A percentile compares a stretch with the other conserved stretches of the same genome.
These are phyloP conservation scores for Erebia palarica DNA, from an alignment of 2,888 invertebrate genomes.

Conservation along the genomic window DNA sequence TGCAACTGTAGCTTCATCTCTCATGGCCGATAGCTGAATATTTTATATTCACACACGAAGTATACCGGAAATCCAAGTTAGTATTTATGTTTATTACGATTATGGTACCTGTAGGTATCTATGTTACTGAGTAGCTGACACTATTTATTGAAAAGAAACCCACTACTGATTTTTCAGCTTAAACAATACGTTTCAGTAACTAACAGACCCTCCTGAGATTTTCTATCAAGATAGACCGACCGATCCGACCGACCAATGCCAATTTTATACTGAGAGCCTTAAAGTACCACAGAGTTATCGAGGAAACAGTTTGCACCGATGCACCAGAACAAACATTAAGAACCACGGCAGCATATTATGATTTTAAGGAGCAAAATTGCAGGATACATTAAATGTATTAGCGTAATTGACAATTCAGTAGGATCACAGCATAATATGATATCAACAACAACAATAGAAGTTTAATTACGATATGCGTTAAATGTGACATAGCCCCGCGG, in stretches of 20 bases:
- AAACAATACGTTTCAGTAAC: background rate
- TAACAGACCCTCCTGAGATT: background rate
- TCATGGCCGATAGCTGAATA: constrained; percentile 35
- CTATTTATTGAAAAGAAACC: background rate
- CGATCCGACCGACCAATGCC: background rate
- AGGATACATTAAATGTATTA: background rate
- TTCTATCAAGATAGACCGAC: background rate
- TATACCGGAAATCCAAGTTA: background rate
- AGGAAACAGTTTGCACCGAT: background rate
- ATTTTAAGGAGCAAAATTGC: background rate
- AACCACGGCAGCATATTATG: background rate
- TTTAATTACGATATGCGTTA: constrained; percentile 70
- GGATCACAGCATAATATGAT: constrained; percentile 1
- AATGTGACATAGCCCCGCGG: constrained; percentile 74
- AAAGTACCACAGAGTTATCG: background rate
- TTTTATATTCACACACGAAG: background rate
- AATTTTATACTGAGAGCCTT: background rate
- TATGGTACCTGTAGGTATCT: background rate
- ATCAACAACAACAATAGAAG: constrained; percentile 17
- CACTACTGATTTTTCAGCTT: too few relatives aligned
- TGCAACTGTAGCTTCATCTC: constrained; percentile 45
- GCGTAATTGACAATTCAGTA: background rate
- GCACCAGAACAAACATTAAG: background rate
- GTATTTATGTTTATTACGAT: background rate
- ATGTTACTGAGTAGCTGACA: background rate